Evolutionary conservation across 2,888 invertebrate species (phyloP).

Genomic region (Endotricha flammealis): DNA sequence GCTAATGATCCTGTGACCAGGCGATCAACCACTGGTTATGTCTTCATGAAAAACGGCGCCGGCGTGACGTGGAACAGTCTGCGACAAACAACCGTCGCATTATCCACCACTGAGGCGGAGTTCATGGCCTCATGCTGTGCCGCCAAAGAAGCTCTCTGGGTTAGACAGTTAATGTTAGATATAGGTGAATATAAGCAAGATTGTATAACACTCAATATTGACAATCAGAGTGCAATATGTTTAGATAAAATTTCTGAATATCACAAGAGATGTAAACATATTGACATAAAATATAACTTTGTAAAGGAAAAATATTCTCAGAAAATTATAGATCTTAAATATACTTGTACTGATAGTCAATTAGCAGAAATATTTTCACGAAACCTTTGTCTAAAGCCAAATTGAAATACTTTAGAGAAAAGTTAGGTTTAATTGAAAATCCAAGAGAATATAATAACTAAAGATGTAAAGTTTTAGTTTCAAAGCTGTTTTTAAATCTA

Average conservation of each 20-base stretch:
- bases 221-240: conserved; percentile 1
- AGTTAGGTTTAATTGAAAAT: too few species aligned
- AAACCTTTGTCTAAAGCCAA: too few species aligned
- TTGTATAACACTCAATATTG: neutral
- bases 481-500: too few species aligned
- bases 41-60: conserved; percentile 24
- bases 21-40: conserved; percentile 25
- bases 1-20: conserved; percentile 18
- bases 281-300: conserved; percentile 17
- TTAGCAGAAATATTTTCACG: conserved; percentile 13
- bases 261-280: conserved; percentile 18
- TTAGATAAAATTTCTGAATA: too few species aligned
- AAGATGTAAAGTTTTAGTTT: too few species aligned
- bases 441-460: too few species aligned
- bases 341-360: conserved; percentile 7
- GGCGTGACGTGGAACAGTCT: conserved; percentile 23
- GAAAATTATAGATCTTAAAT: conserved; percentile 10
- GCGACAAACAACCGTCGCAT: conserved; percentile 22
- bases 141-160: conserved; percentile 5
- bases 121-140: conserved; percentile 1
- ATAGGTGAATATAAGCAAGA: neutral
- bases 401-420: too few species aligned
- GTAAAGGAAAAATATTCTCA: conserved; percentile 11
- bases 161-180: neutral
- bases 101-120: conserved; percentile 20